Conservation (phyloP, 2,888 invertebrate genomes). For the Chalcosyrphus nemorum region DNA sequence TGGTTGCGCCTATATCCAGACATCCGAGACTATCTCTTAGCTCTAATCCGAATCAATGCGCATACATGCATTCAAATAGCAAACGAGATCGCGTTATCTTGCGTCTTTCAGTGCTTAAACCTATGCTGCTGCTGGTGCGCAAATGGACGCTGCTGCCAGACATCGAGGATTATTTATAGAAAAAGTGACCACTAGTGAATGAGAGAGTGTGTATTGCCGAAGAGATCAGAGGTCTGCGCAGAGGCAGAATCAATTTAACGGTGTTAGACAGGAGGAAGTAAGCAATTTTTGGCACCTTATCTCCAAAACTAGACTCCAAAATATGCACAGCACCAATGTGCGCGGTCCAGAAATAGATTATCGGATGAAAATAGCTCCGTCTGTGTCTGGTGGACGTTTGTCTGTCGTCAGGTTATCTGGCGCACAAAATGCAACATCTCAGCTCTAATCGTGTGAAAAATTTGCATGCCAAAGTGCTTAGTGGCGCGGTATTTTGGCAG, state of each 20-base stretch:
- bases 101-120: conserved; percentile 53
- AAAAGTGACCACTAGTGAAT: conserved; percentile 52
- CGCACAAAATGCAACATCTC: conserved; percentile 37
- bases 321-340: conserved; percentile 50
- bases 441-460: conserved; percentile 61
- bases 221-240: conserved; percentile 46
- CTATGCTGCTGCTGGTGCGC: conserved; percentile 22
- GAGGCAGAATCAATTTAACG: conserved; percentile 32
- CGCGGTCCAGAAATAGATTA: conserved; percentile 46
- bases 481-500: conserved; percentile 43
- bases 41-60: conserved; percentile 69
- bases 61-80: conserved; percentile 70
- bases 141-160: conserved; percentile 56
- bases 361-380: conserved; percentile 57
- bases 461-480: conserved; percentile 9
- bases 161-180: conserved; percentile 64
- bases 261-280: conserved; percentile 43
- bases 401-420: conserved; percentile 60
- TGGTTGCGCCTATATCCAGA: conserved; percentile 50
- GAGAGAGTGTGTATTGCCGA: conserved; percentile 17
- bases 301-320: conserved; percentile 65
- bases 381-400: conserved; percentile 53
- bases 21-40: conserved; percentile 58
- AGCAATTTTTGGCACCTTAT: conserved; percentile 44
- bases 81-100: conserved; percentile 69